These are phyloP conservation scores for Apodemus speciosus DNA, from an alignment of 2,113 vertebrate genomes.

Conservation along the genomic window DNA sequence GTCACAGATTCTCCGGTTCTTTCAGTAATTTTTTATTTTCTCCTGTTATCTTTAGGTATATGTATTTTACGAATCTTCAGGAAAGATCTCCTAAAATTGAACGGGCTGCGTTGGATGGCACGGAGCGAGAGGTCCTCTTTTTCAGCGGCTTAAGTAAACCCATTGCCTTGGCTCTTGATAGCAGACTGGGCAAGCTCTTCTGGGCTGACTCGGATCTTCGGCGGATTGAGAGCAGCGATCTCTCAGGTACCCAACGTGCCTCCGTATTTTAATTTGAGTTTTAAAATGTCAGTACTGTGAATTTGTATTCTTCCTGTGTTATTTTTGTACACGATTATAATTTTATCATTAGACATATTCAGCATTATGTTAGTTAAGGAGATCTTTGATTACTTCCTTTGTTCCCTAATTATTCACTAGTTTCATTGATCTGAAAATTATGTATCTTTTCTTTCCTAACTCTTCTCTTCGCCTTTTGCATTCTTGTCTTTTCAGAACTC, in stretches of 20 bases:
- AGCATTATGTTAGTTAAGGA: conserved; percentile 1
- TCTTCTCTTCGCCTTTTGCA: conserved; percentile 21
- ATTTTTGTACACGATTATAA: conserved; percentile 3
- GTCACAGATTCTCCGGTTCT: neutral
- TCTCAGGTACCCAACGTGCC: conserved; percentile 89
- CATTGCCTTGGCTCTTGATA: conserved; percentile 93
- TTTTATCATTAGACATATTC: conserved; percentile 2
- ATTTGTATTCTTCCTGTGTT: conserved; percentile 45
- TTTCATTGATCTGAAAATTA: conserved; percentile 21
- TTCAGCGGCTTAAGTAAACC: conserved; percentile 95
- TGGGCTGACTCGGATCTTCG: conserved; percentile 97
- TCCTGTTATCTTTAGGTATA: conserved; percentile 89
- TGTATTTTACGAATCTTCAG: conserved; percentile 99
- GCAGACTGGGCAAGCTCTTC: conserved; percentile 94
- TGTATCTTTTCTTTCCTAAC: conserved; percentile 13
- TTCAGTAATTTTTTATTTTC: conserved; percentile 14
- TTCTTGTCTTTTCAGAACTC: conserved; percentile 18
- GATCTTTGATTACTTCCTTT: conserved; percentile 26
- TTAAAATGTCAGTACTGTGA: neutral
- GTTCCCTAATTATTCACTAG: neutral
- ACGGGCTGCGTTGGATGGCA: conserved; percentile 96
- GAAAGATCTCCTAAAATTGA: conserved; percentile 97
- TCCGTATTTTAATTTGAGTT: conserved; percentile 47
- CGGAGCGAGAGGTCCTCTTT: conserved; percentile 96
- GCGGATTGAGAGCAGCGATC: conserved; percentile 97